These are phyloP conservation scores for Trialeurodes vaporariorum DNA, from an alignment of 1,140 invertebrate genomes.

Conservation along the genomic window DNA sequence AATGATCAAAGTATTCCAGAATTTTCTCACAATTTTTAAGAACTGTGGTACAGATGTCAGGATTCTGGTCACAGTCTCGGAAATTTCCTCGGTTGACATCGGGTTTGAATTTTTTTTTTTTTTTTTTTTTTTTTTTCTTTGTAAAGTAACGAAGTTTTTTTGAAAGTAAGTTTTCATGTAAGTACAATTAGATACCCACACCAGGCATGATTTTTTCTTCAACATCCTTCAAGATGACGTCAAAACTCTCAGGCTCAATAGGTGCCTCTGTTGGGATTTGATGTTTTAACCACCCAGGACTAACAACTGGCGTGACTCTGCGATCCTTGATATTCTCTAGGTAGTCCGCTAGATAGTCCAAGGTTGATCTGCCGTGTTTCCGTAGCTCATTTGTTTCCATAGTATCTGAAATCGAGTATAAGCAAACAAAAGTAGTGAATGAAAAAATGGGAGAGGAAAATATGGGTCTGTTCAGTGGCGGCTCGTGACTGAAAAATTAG, in stretches of 20 bases:
- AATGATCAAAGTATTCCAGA: no score
- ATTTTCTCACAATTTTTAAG: no score
- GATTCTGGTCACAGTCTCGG: no score
- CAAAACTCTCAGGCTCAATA: conserved; percentile 75
- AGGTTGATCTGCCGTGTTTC: conserved; percentile 83
- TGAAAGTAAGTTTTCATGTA: no score
- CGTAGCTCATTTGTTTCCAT: conserved; percentile 90
- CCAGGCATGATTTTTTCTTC: conserved; percentile 97
- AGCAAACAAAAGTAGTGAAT: conserved; percentile 7
- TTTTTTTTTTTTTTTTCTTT: no score
- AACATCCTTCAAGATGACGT: conserved; percentile 86
- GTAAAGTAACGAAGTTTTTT: no score
- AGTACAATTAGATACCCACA: conserved; percentile 45
- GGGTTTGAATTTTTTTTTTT: no score
- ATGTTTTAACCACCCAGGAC: conserved; percentile 79
- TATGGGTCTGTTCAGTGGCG: no score
- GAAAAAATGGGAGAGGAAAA: no score
- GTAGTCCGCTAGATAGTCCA: conserved; percentile 96
- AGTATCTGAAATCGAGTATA: neutral
- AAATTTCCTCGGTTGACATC: no score
- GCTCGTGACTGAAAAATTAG: no score
- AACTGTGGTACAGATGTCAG: no score
- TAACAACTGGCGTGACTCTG: conserved; percentile 79
- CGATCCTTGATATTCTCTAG: conserved; percentile 70
- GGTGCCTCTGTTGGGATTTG: conserved; percentile 77